A percentile compares a stretch with the other conserved stretches of the same genome.
These are phyloP conservation scores for Conistra vaccinii DNA, from an alignment of 2,888 invertebrate species.

Conservation along the genomic window DNA sequence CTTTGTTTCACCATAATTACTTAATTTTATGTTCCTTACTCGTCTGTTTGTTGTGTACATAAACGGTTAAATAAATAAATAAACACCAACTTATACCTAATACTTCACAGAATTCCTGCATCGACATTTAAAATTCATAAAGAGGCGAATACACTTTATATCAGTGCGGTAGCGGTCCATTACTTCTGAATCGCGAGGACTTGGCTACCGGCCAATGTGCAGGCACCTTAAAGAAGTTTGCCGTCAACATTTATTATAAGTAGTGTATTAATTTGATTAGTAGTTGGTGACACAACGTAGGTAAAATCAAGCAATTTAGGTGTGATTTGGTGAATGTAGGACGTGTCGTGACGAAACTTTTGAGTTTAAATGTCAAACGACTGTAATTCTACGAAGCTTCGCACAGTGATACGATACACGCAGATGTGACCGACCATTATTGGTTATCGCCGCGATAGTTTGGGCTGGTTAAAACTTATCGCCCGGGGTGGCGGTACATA, in stretches of 20 bases:
- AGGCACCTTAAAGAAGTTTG: constrained; percentile 39
- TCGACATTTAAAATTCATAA: constrained; percentile 67
- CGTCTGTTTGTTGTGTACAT: not conserved
- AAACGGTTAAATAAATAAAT: constrained; percentile 6
- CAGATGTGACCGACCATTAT: too few relatives aligned
- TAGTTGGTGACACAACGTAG: not conserved
- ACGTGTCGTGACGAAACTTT: not conserved
- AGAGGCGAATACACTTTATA: constrained; percentile 66
- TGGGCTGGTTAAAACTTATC: too few relatives aligned
- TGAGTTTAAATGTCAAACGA: not conserved
- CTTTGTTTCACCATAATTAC: too few relatives aligned
- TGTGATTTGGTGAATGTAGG: too few relatives aligned
- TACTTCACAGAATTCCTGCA: constrained; percentile 1
- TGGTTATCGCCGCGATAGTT: too few relatives aligned
- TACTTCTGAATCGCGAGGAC: constrained; percentile 61
- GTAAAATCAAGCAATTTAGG: not conserved
- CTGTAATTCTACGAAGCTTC: not conserved
- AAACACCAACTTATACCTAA: not conserved
- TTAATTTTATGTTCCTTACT: not conserved
- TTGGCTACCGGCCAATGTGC: constrained; percentile 63
- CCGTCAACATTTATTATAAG: constrained; percentile 30
- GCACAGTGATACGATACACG: too few relatives aligned
- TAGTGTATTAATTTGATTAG: constrained; percentile 32
- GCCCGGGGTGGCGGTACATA: too few relatives aligned
- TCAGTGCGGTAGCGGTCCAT: constrained; percentile 67